A percentile compares a stretch with the other conserved stretches of the same genome.
These are phyloP conservation scores for Cristatella mucedo DNA, from an alignment of 2,888 invertebrate genomes.

Conservation along the genomic window DNA sequence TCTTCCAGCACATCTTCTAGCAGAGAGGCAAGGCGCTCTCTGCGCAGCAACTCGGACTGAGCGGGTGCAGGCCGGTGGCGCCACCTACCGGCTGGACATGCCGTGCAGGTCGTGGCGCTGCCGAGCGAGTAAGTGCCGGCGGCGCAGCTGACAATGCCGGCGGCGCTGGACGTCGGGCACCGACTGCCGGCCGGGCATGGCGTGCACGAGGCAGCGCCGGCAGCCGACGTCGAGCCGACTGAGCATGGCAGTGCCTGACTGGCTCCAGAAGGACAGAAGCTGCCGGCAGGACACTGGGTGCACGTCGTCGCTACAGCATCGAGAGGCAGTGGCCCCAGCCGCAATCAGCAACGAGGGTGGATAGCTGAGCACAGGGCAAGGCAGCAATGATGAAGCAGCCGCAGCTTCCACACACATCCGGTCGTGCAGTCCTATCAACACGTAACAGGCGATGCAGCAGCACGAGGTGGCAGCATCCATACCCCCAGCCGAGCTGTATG, in stretches of 20 bases:
- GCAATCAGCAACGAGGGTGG: too few species aligned
- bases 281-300: slow-evolving; percentile 19
- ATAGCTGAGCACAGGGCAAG: too few species aligned
- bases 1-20: too few species aligned
- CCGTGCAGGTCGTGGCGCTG: slow-evolving; percentile 16
- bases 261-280: slow-evolving; percentile 19
- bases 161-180: slow-evolving; percentile 12
- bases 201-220: slow-evolving; percentile 7
- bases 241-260: slow-evolving; percentile 17
- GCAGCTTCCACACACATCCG: too few species aligned
- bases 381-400: too few species aligned
- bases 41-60: too few species aligned
- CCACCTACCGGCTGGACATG: slow-evolving; percentile 20
- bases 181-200: slow-evolving; percentile 11
- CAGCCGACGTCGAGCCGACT: slow-evolving; percentile 17
- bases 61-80: too few species aligned
- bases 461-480: slow-evolving; percentile 16
- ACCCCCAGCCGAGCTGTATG: slow-evolving; percentile 24
- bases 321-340: too few species aligned
- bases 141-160: slow-evolving; percentile 17
- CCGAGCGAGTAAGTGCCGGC: slow-evolving; percentile 19
- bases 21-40: too few species aligned
- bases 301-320: slow-evolving; percentile 20
- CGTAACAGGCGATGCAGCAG: too few species aligned
- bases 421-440: too few species aligned